Base-by-base conservation (phyloP, 2,888 invertebrate species). In the Toxonevra muliebris region DNA sequence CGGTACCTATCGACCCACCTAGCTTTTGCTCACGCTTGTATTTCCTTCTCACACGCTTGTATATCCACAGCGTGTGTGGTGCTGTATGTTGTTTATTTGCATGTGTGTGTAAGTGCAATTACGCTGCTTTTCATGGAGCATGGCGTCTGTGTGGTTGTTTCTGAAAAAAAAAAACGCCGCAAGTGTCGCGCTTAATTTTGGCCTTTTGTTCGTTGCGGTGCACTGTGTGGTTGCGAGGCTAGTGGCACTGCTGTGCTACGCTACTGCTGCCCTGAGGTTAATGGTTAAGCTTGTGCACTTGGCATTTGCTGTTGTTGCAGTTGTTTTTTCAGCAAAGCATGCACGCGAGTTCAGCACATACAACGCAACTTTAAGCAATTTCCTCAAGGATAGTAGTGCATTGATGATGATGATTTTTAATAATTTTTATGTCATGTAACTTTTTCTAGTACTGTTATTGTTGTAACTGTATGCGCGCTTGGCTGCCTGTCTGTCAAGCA, bases 311-410 rank as follows among this genome's bases (percentile, higher is more conserved):
- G 30, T 48, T 48, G 30, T 30, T 30, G 30, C 52, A n/a, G 15
- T 17, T 15, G 59, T 20, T 20, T 1, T 45, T 20, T 43, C 20
- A 9, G 41, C 20, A 12, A 1, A 15, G 8, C 61, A 9, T n/a
- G 12, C 20, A 12, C 15, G 48, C 48, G 12, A 17, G 12, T 17
- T 19, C 61, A 59, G 41, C 52, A 5, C 17, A n/a, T 11, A 40
- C 52, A 19, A 11, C 30, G 53, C 15, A 13, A 15, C 43, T 9
- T 19, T 45, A 58, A 65, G 64, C 50, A 48, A 65, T 65, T 65
- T 65, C 50, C 52, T 52, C 50, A 65, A 58, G 50, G 58, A 52
- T 41, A 64, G 48, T 45, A 30, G 30, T 4, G 30, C 30, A 30
- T 30, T 30, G 30, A 30, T 30, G 30, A 30, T 7, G 30, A 30